Evolutionary conservation across 2,888 invertebrate species (phyloP).

Genomic region (Achlya flavicornis): DNA sequence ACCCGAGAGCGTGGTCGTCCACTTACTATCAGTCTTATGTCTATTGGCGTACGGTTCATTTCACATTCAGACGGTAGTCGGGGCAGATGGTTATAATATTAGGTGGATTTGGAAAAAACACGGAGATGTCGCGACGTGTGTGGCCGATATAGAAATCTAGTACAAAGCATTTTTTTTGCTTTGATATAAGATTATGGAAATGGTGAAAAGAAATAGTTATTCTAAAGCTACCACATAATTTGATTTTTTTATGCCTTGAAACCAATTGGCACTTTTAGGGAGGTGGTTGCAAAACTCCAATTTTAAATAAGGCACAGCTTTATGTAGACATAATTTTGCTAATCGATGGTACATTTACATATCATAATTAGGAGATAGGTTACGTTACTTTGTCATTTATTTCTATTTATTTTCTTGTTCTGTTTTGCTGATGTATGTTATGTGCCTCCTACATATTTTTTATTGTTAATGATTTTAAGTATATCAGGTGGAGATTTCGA

Average conservation of each 20-base stretch:
- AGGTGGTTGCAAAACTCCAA: no score
- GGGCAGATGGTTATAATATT: constrained; percentile 16
- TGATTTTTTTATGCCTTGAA: no score
- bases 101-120: constrained; percentile 36
- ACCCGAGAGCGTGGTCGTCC: constrained; percentile 10
- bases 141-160: constrained; percentile 2
- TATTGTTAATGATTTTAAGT: no score
- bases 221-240: neutral
- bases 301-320: no score
- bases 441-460: no score
- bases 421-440: no score
- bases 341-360: no score
- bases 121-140: constrained; percentile 25
- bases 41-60: neutral
- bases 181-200: neutral
- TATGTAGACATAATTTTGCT: no score
- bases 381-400: no score
- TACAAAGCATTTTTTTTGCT: neutral
- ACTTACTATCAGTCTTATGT: neutral
- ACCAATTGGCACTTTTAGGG: neutral
- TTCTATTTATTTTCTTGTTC: no score
- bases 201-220: neutral
- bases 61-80: neutral
- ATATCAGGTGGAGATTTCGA: no score
- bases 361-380: no score